Evolutionary conservation across 1,140 invertebrate species (phyloP).

Genomic region (Drosophila burlai): DNA sequence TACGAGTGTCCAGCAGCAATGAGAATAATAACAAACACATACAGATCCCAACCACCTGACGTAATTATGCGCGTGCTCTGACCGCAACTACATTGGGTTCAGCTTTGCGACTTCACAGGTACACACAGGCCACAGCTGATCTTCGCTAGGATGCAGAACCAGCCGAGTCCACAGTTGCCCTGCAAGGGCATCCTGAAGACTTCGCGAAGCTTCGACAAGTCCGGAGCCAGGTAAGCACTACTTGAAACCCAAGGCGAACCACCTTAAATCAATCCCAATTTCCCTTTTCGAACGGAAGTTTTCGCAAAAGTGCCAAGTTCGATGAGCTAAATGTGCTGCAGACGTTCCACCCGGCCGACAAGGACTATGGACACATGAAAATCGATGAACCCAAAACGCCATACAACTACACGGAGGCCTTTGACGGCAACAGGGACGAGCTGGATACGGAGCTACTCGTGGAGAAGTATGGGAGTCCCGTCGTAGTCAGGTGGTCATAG

Average conservation of each 20-base stretch:
- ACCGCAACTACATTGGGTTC: conserved; percentile 42
- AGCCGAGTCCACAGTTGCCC: conserved; percentile 89
- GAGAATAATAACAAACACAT: conserved; percentile 1
- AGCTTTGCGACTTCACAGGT: conserved; percentile 33
- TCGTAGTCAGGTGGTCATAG: neutral
- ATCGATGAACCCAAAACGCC: conserved; percentile 99
- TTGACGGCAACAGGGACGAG: conserved; percentile 89
- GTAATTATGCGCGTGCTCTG: conserved; percentile 55
- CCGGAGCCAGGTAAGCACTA: conserved; percentile 79
- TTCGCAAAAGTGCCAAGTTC: conserved; percentile 94
- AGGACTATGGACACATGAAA: conserved; percentile 99
- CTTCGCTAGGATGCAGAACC: conserved; percentile 73
- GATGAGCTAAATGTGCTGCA: conserved; percentile 99
- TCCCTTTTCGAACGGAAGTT: conserved; percentile 80
- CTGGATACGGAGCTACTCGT: conserved; percentile 92
- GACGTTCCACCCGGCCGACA: conserved; percentile 98
- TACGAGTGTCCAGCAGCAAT: conserved; percentile 43
- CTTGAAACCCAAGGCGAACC: neutral
- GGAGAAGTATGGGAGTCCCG: conserved; percentile 87
- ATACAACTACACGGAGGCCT: conserved; percentile 92
- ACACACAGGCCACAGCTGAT: conserved; percentile 11
- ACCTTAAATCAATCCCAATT: neutral
- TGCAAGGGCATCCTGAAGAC: conserved; percentile 97
- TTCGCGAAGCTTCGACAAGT: conserved; percentile 94
- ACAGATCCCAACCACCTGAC: conserved; percentile 45